These are phyloP conservation scores for Zootoca vivipara DNA, from an alignment of 2,113 vertebrate genomes.

Conservation along the genomic window DNA sequence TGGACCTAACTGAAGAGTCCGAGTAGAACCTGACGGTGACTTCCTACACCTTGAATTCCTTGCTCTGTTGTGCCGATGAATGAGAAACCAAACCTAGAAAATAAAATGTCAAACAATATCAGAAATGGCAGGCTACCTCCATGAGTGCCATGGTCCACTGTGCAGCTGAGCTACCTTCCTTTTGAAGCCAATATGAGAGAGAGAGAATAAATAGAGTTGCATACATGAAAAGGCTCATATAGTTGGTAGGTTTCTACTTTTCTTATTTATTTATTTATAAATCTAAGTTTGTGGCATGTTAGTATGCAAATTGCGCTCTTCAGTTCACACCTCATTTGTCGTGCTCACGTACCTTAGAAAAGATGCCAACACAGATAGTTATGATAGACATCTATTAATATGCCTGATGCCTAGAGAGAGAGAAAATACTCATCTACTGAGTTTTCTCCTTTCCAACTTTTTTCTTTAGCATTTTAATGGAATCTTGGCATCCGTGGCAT, in stretches of 20 bases:
- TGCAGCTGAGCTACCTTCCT: neutral
- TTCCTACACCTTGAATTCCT: neutral
- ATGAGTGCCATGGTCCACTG: neutral
- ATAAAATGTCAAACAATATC: neutral
- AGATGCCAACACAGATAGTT: neutral
- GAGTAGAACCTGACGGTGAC: neutral
- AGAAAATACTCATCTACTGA: neutral
- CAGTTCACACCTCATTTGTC: neutral
- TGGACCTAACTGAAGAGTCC: neutral
- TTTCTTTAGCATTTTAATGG: neutral
- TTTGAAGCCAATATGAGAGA: neutral
- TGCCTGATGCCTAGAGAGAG: neutral
- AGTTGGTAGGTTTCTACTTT: neutral
- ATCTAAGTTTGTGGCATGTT: neutral
- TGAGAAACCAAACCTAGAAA: neutral
- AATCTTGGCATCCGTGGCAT: rapidly evolving
- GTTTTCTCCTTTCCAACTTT: neutral
- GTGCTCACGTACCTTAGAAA: neutral
- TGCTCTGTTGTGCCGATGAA: neutral
- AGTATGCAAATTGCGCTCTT: neutral
- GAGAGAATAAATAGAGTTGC: neutral
- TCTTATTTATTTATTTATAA: neutral
- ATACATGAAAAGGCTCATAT: neutral
- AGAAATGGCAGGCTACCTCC: neutral
- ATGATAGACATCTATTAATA: no score